Conservation (phyloP, 2,113 vertebrate species). For the Butorides virescens region DNA sequence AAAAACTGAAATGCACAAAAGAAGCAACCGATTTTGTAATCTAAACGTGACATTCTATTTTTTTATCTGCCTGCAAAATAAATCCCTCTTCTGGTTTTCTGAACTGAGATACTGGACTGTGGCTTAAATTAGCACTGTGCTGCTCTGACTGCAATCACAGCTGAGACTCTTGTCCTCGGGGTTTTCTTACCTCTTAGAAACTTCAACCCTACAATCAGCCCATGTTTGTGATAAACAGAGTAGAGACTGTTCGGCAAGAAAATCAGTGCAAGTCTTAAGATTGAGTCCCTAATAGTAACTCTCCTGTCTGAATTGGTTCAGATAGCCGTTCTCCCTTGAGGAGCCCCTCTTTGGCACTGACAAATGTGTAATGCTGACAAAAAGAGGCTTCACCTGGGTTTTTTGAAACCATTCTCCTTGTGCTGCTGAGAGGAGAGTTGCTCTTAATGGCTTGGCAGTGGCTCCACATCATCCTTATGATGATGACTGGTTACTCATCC, state of each 20-base stretch:
- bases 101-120: neutral
- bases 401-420: neutral
- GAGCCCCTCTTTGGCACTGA: neutral
- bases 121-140: neutral
- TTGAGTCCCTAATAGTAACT: neutral
- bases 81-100: neutral
- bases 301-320: neutral
- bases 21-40: neutral
- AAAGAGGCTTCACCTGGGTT: neutral
- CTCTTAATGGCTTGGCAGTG: neutral
- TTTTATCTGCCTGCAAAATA: neutral
- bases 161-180: neutral
- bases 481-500: neutral
- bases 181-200: neutral
- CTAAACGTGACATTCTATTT: neutral
- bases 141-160: neutral
- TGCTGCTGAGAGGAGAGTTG: neutral
- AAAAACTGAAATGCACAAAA: neutral
- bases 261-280: neutral
- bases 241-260: neutral
- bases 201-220: neutral
- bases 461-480: neutral
- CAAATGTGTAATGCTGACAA: neutral
- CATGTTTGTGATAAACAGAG: neutral
- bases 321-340: neutral